These are phyloP conservation scores for Myopa tessellatipennis DNA, from an alignment of 2,888 invertebrate species.

Conservation along the genomic window DNA sequence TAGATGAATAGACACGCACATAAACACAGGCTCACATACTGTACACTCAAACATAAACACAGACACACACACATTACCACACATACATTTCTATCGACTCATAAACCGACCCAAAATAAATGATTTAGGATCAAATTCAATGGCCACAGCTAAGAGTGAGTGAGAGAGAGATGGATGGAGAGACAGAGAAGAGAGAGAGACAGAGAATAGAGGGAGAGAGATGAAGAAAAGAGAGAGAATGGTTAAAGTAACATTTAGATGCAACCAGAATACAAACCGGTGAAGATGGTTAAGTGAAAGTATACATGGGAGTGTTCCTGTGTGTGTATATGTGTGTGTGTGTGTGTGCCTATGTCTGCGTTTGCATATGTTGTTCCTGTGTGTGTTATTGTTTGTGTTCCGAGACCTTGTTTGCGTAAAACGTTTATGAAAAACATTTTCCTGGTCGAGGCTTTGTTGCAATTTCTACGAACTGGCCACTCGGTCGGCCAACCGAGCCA, in stretches of 20 bases:
- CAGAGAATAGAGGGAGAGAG: too few species aligned
- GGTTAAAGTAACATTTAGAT: too few species aligned
- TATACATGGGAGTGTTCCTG: neutral
- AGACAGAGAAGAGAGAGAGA: too few species aligned
- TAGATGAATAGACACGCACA: neutral
- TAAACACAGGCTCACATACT: neutral
- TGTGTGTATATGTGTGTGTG: neutral
- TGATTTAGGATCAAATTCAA: too few species aligned
- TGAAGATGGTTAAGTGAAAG: neutral
- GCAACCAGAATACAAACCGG: neutral
- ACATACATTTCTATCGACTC: neutral
- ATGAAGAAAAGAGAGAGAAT: too few species aligned
- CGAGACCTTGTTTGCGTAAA: neutral
- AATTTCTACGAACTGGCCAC: neutral
- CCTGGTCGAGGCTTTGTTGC: neutral
- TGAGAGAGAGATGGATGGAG: neutral
- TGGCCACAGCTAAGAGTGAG: too few species aligned
- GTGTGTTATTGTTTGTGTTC: too few species aligned
- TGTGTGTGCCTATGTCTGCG: too few species aligned
- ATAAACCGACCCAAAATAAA: too few species aligned
- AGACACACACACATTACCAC: neutral
- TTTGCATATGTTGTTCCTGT: too few species aligned
- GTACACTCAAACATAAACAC: too few species aligned
- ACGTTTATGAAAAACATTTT: neutral
- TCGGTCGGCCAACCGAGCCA: too few species aligned